Percentiles rank a stretch among this genome's conserved stretches.
These are phyloP conservation scores for Colletes gigas DNA, from an alignment of 1,140 invertebrate species.

Conservation along the genomic window DNA sequence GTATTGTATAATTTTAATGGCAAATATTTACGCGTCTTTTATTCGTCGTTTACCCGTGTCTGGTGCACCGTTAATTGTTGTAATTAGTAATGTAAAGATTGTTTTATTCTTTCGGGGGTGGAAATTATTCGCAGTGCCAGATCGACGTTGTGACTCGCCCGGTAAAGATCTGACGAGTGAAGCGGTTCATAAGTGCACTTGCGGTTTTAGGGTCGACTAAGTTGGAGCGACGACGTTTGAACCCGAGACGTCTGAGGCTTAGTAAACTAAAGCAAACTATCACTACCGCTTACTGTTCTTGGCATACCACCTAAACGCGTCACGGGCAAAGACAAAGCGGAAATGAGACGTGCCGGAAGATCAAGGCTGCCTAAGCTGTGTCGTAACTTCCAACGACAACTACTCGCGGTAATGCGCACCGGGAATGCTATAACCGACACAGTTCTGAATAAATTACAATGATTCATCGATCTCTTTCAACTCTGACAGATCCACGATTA, in stretches of 20 bases:
- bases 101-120: too few species aligned
- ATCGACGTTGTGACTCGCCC: neutral
- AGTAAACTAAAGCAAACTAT: constrained; percentile 74
- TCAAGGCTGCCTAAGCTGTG: constrained; percentile 44
- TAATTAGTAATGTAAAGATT: too few species aligned
- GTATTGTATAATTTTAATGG: too few species aligned
- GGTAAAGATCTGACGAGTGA: constrained; percentile 27
- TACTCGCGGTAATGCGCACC: neutral
- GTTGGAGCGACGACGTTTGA: constrained; percentile 56
- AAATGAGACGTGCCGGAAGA: constrained; percentile 52
- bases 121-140: neutral
- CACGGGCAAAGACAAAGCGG: constrained; percentile 52
- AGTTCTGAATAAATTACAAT: neutral
- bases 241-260: constrained; percentile 63
- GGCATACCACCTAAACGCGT: constrained; percentile 64
- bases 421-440: neutral
- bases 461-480: neutral
- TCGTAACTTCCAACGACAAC: constrained; percentile 41
- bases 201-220: constrained; percentile 58
- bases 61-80: too few species aligned
- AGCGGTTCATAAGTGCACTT: constrained; percentile 34
- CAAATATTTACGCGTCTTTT: too few species aligned
- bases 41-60: too few species aligned
- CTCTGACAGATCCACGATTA: neutral
- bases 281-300: constrained; percentile 67